These are phyloP conservation scores for Labia minor DNA, from an alignment of 2,888 invertebrate species.

Conservation along the genomic window DNA sequence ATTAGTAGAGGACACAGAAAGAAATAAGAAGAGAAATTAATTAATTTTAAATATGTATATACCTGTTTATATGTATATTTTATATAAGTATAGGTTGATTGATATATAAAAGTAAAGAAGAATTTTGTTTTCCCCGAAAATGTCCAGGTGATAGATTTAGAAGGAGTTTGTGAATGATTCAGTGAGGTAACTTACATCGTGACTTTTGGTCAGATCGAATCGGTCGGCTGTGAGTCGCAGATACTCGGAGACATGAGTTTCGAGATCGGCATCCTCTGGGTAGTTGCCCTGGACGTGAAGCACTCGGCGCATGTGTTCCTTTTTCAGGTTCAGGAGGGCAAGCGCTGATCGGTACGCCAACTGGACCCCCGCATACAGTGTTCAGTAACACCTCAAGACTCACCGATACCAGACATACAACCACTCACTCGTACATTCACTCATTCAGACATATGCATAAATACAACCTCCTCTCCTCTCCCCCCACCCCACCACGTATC, in stretches of 20 bases:
- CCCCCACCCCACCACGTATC: too few species aligned
- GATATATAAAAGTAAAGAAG: not conserved
- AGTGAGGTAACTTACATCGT: constrained; percentile 36
- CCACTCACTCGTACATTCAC: not conserved
- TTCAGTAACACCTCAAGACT: constrained; percentile 34
- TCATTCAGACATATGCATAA: not conserved
- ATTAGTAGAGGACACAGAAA: too few species aligned
- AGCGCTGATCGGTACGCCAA: constrained; percentile 62
- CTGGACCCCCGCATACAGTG: constrained; percentile 37
- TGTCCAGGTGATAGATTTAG: constrained; percentile 37
- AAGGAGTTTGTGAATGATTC: not conserved
- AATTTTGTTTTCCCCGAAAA: not conserved
- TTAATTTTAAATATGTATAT: too few species aligned
- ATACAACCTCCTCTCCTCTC: not conserved
- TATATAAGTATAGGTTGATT: too few species aligned
- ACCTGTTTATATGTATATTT: too few species aligned
- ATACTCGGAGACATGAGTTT: constrained; percentile 50
- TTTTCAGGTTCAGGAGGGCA: constrained; percentile 59
- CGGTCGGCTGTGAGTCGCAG: constrained; percentile 57
- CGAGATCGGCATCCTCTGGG: constrained; percentile 40
- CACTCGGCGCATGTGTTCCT: constrained; percentile 56
- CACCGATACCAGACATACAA: not conserved
- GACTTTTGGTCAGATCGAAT: constrained; percentile 44
- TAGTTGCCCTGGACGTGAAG: constrained; percentile 39
- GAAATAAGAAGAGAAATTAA: too few species aligned